Conservation (phyloP, 1,140 invertebrate species). For the Plodia interpunctella region DNA sequence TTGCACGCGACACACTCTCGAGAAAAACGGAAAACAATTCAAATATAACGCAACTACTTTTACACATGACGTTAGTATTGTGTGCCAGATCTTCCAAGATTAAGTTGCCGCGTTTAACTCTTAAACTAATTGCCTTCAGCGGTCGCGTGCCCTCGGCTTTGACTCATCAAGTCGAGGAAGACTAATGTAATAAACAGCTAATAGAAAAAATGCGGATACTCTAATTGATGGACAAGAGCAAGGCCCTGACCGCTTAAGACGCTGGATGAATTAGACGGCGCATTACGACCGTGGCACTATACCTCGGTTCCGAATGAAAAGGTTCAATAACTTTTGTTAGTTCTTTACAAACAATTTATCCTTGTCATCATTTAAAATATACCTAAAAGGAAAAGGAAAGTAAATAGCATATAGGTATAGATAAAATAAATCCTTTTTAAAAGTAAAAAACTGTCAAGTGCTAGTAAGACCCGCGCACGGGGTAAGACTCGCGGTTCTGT, state of each 20-base stretch:
- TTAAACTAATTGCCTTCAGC: constrained; percentile 51
- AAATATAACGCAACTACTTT: constrained; percentile 18
- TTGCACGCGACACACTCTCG: constrained; percentile 54
- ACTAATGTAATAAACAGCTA: constrained; percentile 68
- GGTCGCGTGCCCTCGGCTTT: constrained; percentile 55
- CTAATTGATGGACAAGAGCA: constrained; percentile 59
- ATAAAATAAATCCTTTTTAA: too few relatives aligned
- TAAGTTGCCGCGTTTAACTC: constrained; percentile 36
- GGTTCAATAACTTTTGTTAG: background rate
- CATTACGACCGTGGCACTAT: background rate
- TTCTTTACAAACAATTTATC: constrained; percentile 13
- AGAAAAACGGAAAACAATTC: constrained; percentile 27
- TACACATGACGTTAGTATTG: background rate
- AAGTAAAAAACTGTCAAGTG: too few relatives aligned
- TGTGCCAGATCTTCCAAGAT: constrained; percentile 26
- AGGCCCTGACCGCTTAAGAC: constrained; percentile 44
- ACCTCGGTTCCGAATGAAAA: background rate
- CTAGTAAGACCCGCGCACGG: too few relatives aligned
- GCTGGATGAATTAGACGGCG: constrained; percentile 19
- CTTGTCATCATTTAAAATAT: constrained; percentile 24
- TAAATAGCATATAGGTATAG: too few relatives aligned
- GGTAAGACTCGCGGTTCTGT: too few relatives aligned
- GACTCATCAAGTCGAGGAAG: constrained; percentile 50
- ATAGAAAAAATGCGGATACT: constrained; percentile 68
- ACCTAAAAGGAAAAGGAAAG: too few relatives aligned